Evolutionary conservation across 2,888 invertebrate species (phyloP), one percentile per base, ranked within the genome.

Genomic region (Gandaritis pyraliata): DNA sequence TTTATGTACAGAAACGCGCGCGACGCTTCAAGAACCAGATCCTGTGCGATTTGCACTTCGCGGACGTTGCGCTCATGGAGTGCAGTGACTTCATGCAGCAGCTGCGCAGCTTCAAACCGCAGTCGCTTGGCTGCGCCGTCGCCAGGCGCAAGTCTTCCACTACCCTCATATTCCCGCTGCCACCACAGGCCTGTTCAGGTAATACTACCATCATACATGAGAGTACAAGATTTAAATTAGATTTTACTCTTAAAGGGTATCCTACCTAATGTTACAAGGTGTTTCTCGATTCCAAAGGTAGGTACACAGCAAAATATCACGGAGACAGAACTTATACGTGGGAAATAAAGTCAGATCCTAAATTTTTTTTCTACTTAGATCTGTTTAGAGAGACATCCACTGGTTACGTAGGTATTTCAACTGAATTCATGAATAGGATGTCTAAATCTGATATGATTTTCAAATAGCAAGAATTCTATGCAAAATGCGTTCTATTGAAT

Each of bases 61-160:
- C 97, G 82, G 98, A 98, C 96, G 97, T 98, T 76, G 97, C 97
- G 90, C 96, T 98, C 87, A 97, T 98, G 97, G 98, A 98, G 96
- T 97, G 97, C 94, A 97, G 97, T 79, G 98, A 98, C 94, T 98
- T 98, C 93, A 97, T 98, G 97, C 97, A 98, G 93, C 98, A 98
- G 93, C 94, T 98, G 85, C 95, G 98, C 83, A 96, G 97, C 93
- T 98, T 98, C 94, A 98, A 98, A 93, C 97, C 98, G 78, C 98
- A 98, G 93, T 97, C 97, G 78, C 93, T 98, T 86, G 98, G 98
- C 88, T 98, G 97, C 93, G 98, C 98, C 75, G 98, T 98, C 78
- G 98, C 98, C 66, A 93, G 98, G 81, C 94, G 98, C 86, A 98
- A 98, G 91, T 97, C 97, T 76, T 98, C 97, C 74, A 98, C 98